These are phyloP conservation scores for Drosophila kohkoa DNA, from an alignment of 1,140 invertebrate genomes.

Conservation along the genomic window DNA sequence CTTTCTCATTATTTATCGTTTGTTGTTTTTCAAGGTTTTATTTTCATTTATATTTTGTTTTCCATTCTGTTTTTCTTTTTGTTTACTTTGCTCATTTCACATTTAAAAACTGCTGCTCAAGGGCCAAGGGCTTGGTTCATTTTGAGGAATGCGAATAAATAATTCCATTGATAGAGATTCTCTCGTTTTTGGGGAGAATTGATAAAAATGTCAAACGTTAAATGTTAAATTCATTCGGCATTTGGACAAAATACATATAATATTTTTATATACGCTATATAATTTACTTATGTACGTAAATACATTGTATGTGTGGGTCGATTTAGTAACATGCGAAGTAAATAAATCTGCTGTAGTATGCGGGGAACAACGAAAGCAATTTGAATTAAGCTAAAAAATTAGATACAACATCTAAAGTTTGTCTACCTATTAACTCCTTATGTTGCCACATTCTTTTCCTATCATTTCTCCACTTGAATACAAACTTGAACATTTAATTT, in stretches of 20 bases:
- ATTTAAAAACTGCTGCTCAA: slow-evolving; percentile 48
- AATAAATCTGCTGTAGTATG: slow-evolving; percentile 28
- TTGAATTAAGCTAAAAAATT: slow-evolving; percentile 78
- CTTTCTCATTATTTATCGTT: slow-evolving; percentile 51
- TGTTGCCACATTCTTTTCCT: slow-evolving; percentile 19
- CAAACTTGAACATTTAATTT: slow-evolving; percentile 34
- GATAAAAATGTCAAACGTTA: slow-evolving; percentile 14
- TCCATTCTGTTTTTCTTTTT: slow-evolving; percentile 35
- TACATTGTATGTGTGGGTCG: slow-evolving; percentile 42
- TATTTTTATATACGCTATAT: slow-evolving; percentile 32
- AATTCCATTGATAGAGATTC: slow-evolving; percentile 16
- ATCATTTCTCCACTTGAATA: slow-evolving; percentile 25
- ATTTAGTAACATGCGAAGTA: slow-evolving; percentile 52
- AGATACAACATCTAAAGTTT: slow-evolving; percentile 74
- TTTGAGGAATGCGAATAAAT: slow-evolving; percentile 38
- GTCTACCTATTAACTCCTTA: slow-evolving; percentile 70
- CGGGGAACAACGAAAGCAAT: slow-evolving; percentile 72
- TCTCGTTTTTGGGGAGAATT: slow-evolving; percentile 10
- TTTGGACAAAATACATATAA: slow-evolving; percentile 45
- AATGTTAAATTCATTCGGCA: slow-evolving; percentile 35
- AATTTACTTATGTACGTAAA: slow-evolving; percentile 17
- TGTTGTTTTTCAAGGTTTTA: slow-evolving; percentile 30
- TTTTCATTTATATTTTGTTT: slow-evolving; percentile 29
- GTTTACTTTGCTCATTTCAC: slow-evolving; percentile 60
- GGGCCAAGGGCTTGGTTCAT: slow-evolving; percentile 51